Evolutionary conservation across 2,888 invertebrate species (phyloP), one percentile per base, ranked within the genome.

Genomic region (Pseudanteris insignis): DNA sequence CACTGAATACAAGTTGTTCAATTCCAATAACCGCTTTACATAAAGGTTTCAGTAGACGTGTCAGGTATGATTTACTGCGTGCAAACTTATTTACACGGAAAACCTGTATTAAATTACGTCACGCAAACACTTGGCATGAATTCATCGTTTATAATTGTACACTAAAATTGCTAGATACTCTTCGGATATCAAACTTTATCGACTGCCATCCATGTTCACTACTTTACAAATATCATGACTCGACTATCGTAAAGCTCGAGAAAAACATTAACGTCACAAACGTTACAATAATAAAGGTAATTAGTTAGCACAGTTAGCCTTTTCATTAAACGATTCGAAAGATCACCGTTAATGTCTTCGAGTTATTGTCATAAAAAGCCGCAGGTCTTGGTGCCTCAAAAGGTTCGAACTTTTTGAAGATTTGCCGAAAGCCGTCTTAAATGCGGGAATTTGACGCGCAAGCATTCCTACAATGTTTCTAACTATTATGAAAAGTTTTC

Each of bases 401-500:
- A 24, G 15, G 25, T n/a, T 12, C 3, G 14, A 53, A 53, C 30
- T 44, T 53, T 44, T 24, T 15, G 11, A 44, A 43, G 44, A 53
- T 53, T 44, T 44, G 37, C 30, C 25, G 38, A 36, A 14, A 54
- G 46, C 44, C 33, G 29, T 41, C 34, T 34, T 26, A 36, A 47
- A 13, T 38, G 25, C 14, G 9, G 32, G 33, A 59, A 54, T 50
- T 54, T 46, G 46, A 58, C 40, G 44, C 34, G 50, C 50, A 37
- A 63, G 70, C 70, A 70, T 70, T 72, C 68, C 68, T 67, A 68
- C 66, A 70, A 66, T 66, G 70, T 65, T 67, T 67, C 66, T 66
- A 70, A 71, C 70, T 71, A 70, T 70, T 70, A 69, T 68, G 67
- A 69, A 70, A 73, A 74, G 67, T 74, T 73, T 68, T 67, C 68